Evolutionary conservation across 2,888 invertebrate genomes (phyloP), one percentile per base, ranked within the genome.

Genomic region (Polydrusus pterygomalis): DNA sequence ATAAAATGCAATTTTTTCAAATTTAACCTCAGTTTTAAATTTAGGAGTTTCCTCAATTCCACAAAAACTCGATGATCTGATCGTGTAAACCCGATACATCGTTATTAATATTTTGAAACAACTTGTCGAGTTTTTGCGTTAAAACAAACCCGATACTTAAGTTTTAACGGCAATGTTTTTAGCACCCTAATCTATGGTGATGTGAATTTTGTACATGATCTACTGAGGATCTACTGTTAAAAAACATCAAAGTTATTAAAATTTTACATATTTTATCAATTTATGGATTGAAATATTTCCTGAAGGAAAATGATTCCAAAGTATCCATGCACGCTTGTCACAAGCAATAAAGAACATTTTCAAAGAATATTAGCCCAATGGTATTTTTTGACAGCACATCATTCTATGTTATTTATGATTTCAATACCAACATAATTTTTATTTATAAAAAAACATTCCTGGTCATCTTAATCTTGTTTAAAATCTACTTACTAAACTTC

Each of bases 401-500:
- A 3, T 51, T 51, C n/a, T 54, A 54, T n/a, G 25, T 25, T 54
- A 30, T 30, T 17, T 17, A 60, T 18, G 58, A 60, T 15, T 58
- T 15, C 58, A 58, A 58, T 60, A 38, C 17, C 58, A 38, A 60
- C 38, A 40, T 18, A 60, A 38, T 38, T 60, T 60, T 38, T 38
- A 38, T 11, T 38, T 38, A 38, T 38, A 58, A 60, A 58, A n/a
- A 68, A 74, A 74, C 74, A 67, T 68, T 74, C 76, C 72, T 76
- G 75, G 75, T 77, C 75, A 68, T 69, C 43, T 34, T 56, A 63
- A 43, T 45, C 60, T 56, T 67, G 47, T 69, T 73, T 60, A 70
- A 58, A 71, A 65, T 71, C 74, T 70, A 77, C 67, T 56, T 68
- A 47, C 74, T 77, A 77, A 68, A 51, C 38, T 70, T 76, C 76